phyloP scores from a whole-genome alignment of 2,888 invertebrate species.

The Andrena chrysosceles region DNA sequence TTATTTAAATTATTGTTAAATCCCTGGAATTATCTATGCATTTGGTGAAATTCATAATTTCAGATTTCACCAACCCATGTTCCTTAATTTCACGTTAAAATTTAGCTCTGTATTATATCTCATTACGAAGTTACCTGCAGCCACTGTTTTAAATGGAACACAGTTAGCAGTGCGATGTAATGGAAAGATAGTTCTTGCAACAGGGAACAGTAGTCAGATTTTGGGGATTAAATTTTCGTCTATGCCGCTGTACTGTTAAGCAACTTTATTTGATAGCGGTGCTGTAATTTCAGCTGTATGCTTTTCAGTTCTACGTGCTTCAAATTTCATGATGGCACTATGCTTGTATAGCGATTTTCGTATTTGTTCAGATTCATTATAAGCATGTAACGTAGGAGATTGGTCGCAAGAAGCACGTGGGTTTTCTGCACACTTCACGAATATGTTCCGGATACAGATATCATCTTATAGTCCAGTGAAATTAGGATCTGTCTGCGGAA shows the following conservation, averaged over 20 bases:
- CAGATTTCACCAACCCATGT: neutral
- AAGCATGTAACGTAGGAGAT: too few relatives aligned
- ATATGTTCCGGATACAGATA: too few relatives aligned
- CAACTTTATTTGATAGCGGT: neutral
- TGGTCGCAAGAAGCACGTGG: too few relatives aligned
- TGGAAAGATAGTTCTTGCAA: neutral
- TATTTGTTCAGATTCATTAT: too few relatives aligned
- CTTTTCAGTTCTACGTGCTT: too few relatives aligned
- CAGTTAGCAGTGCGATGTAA: neutral
- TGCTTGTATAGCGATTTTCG: too few relatives aligned
- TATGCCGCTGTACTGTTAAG: neutral
- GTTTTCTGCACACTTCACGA: too few relatives aligned
- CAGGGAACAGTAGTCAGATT: neutral
- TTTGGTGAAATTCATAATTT: neutral
- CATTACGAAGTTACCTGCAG: neutral
- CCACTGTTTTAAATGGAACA: neutral
- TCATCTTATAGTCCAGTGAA: too few relatives aligned
- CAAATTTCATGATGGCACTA: too few relatives aligned
- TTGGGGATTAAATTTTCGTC: neutral
- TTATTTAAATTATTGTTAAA: neutral
- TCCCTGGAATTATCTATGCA: neutral
- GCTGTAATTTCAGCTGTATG: too few relatives aligned
- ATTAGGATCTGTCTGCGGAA: too few relatives aligned
- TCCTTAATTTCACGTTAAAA: neutral
- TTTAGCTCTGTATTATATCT: neutral